Percentiles rank a stretch among this genome's conserved stretches.
Evolutionary conservation across 2,888 invertebrate genomes (phyloP).

Genomic region (Seira ritae): DNA sequence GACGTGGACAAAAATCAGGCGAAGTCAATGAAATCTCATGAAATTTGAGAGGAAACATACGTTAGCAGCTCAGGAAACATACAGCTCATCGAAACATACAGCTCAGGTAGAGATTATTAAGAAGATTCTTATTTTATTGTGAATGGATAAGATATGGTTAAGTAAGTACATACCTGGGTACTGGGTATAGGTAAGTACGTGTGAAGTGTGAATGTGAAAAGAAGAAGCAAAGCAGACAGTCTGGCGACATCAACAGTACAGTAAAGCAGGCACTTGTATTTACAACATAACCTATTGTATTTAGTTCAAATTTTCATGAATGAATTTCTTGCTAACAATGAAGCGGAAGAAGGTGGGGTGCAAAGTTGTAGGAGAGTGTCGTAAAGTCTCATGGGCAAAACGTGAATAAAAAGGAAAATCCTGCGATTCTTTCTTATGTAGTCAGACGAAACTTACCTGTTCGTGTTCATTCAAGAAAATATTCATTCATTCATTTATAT

Average conservation of each 20-base stretch:
- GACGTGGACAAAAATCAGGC: too few species aligned
- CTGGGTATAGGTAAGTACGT: too few species aligned
- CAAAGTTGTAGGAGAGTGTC: constrained; percentile 35
- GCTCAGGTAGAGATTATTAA: too few species aligned
- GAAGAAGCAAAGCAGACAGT: background rate
- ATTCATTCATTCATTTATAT: background rate
- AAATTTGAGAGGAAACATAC: too few species aligned
- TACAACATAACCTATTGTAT: too few species aligned
- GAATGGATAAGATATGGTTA: too few species aligned
- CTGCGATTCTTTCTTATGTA: background rate
- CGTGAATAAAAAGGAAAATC: constrained; percentile 19
- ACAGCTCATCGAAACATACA: too few species aligned
- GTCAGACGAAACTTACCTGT: background rate
- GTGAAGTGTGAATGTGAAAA: background rate
- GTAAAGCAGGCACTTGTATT: too few species aligned
- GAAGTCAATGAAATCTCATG: too few species aligned
- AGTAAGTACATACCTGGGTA: too few species aligned
- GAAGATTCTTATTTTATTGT: too few species aligned
- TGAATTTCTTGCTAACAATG: constrained; percentile 62
- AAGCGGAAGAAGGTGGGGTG: constrained; percentile 71
- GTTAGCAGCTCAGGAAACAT: too few species aligned
- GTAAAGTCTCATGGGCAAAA: constrained; percentile 56
- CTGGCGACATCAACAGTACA: constrained; percentile 1
- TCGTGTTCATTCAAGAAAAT: background rate
- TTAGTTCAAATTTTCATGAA: constrained; percentile 64